Percentiles rank a stretch among this genome's conserved stretches.
These are phyloP conservation scores for Drosophila prolongata DNA, from an alignment of 2,888 invertebrate genomes.

Conservation along the genomic window DNA sequence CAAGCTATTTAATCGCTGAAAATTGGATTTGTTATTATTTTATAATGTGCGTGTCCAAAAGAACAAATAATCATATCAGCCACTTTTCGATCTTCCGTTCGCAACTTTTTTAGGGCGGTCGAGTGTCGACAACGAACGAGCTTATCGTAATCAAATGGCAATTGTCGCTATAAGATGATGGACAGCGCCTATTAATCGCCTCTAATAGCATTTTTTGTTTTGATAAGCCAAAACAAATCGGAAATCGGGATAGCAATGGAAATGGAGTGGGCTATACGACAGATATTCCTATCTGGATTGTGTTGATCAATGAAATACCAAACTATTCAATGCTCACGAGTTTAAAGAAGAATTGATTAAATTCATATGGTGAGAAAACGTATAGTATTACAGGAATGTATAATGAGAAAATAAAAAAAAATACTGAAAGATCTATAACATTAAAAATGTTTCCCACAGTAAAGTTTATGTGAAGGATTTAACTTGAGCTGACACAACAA, in stretches of 20 bases:
- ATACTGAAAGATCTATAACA: too few species aligned
- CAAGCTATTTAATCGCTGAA: constrained; percentile 57
- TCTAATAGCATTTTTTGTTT: constrained; percentile 73
- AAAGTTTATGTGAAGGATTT: not conserved
- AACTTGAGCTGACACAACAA: not conserved
- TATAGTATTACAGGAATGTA: too few species aligned
- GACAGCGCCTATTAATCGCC: constrained; percentile 81
- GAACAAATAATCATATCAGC: constrained; percentile 24
- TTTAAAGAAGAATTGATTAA: too few species aligned
- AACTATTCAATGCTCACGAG: constrained; percentile 34
- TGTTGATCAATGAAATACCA: constrained; percentile 8
- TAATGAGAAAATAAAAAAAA: too few species aligned
- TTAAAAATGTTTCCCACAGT: not conserved
- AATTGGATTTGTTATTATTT: constrained; percentile 65
- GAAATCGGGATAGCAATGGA: constrained; percentile 32
- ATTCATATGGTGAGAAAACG: too few species aligned
- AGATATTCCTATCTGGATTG: constrained; percentile 6
- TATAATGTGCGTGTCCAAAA: constrained; percentile 42
- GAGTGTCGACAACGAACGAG: constrained; percentile 49
- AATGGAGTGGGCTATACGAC: constrained; percentile 16
- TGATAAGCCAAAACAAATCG: constrained; percentile 61
- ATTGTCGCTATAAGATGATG: constrained; percentile 74
- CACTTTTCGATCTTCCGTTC: constrained; percentile 8
- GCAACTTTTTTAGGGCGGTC: constrained; percentile 18
- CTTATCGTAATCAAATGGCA: constrained; percentile 64